phyloP scores from a whole-genome alignment of 2,888 invertebrate species.

The Ariolimax columbianus region DNA sequence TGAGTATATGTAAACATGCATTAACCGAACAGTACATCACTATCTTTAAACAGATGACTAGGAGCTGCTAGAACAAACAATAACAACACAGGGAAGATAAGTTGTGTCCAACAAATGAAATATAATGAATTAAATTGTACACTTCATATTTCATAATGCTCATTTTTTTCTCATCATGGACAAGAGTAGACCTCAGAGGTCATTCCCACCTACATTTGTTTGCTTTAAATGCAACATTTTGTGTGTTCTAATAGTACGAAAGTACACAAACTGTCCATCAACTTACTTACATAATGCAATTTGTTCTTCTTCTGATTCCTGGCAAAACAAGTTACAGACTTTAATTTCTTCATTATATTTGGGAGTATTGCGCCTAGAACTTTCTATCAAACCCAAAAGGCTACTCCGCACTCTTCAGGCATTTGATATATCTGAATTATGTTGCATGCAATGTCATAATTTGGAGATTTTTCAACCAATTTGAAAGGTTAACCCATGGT shows the following conservation, averaged over 20 bases:
- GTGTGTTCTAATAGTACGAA: background rate
- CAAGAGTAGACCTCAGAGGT: background rate
- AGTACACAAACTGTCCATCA: background rate
- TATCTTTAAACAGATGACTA: background rate
- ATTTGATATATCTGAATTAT: too few species aligned
- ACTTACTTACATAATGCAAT: too few species aligned
- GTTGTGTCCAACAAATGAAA: conserved; percentile 20
- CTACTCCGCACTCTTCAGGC: too few species aligned
- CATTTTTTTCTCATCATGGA: background rate
- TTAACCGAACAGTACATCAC: background rate
- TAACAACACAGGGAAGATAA: background rate
- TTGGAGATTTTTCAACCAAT: too few species aligned
- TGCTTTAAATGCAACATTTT: background rate
- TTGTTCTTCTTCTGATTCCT: too few species aligned
- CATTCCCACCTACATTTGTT: background rate
- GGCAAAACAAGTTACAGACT: too few species aligned
- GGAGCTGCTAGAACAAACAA: conserved; percentile 19
- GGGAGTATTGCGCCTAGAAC: too few species aligned
- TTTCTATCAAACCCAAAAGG: too few species aligned
- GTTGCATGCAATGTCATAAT: too few species aligned
- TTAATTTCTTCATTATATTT: too few species aligned
- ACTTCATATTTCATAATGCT: conserved; percentile 23
- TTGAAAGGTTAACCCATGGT: too few species aligned
- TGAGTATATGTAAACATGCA: conserved; percentile 25
- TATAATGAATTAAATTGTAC: background rate